phyloP scores from a whole-genome alignment of 2,797 vertebrate genomes.

The Cynodonichthys magdalenae region DNA sequence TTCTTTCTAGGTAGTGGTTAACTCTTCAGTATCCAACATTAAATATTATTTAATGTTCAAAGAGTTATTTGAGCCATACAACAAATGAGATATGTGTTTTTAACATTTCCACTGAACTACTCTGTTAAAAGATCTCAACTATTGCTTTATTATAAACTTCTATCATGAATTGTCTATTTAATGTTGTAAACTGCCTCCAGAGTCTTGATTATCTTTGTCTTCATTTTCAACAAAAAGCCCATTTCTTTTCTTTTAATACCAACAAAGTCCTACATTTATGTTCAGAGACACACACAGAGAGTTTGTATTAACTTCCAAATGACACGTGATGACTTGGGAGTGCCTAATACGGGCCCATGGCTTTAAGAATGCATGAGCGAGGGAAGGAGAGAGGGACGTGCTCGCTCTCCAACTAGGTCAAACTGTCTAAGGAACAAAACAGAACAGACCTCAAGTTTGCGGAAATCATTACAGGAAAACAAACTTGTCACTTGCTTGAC shows the following conservation, averaged over 20 bases:
- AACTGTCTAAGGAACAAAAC: slow-evolving; percentile 85
- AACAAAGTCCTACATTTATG: slow-evolving; percentile 39
- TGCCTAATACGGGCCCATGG: slow-evolving; percentile 71
- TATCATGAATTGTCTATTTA: slow-evolving; percentile 54
- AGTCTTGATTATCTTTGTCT: slow-evolving; percentile 37
- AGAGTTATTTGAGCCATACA: too few relatives aligned
- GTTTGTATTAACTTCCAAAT: slow-evolving; percentile 67
- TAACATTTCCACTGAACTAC: too few relatives aligned
- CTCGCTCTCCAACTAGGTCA: slow-evolving; percentile 84
- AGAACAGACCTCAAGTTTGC: slow-evolving; percentile 85
- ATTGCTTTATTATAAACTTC: slow-evolving; percentile 58
- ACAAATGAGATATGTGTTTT: too few relatives aligned
- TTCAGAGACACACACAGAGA: slow-evolving; percentile 18
- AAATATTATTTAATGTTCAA: too few relatives aligned
- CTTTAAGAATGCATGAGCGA: slow-evolving; percentile 80
- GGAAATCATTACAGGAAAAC: slow-evolving; percentile 87
- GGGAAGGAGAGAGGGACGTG: slow-evolving; percentile 75
- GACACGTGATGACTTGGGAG: slow-evolving; percentile 76
- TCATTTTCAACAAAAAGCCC: slow-evolving; percentile 25
- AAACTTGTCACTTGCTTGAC: slow-evolving; percentile 87
- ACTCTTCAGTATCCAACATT: too few relatives aligned
- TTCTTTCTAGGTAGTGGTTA: too few relatives aligned
- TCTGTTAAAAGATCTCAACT: too few relatives aligned
- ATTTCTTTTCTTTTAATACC: slow-evolving; percentile 14
- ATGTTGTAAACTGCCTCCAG: slow-evolving; percentile 21